Conservation (phyloP, 2,888 invertebrate species). For the Heliconius ismenius region DNA sequence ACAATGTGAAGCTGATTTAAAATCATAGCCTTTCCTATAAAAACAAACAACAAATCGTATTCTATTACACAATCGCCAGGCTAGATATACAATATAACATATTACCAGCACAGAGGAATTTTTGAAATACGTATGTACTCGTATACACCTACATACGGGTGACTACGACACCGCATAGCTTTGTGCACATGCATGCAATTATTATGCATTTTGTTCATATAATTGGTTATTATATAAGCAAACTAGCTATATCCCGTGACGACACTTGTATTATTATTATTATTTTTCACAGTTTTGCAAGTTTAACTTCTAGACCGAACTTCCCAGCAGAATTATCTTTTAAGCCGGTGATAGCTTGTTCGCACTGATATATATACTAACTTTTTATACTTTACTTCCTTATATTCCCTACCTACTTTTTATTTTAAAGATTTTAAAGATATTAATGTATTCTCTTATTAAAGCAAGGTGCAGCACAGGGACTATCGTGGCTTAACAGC, state of each 20-base stretch:
- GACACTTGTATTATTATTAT: too few species aligned
- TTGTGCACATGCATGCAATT: conserved; percentile 12
- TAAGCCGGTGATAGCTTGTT: neutral
- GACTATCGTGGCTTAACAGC: too few species aligned
- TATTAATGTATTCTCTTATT: too few species aligned
- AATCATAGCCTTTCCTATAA: too few species aligned
- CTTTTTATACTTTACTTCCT: too few species aligned
- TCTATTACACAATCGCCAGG: conserved; percentile 7
- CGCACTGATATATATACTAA: neutral
- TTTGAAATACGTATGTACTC: conserved; percentile 1
- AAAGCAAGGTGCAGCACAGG: too few species aligned
- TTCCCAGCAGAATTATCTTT: neutral
- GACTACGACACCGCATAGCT: conserved; percentile 30
- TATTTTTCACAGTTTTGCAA: neutral
- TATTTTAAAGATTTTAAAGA: too few species aligned
- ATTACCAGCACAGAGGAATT: conserved; percentile 2
- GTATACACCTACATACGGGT: conserved; percentile 26
- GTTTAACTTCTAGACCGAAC: neutral
- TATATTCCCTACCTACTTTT: too few species aligned
- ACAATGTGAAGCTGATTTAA: too few species aligned
- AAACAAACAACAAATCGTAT: neutral
- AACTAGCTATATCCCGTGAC: neutral
- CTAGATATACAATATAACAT: neutral
- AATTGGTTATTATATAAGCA: conserved; percentile 1
- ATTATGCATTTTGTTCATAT: conserved; percentile 13